Base-by-base conservation (phyloP, 2,888 invertebrate species). In the Galeopsomyia nigrocyanea region DNA sequence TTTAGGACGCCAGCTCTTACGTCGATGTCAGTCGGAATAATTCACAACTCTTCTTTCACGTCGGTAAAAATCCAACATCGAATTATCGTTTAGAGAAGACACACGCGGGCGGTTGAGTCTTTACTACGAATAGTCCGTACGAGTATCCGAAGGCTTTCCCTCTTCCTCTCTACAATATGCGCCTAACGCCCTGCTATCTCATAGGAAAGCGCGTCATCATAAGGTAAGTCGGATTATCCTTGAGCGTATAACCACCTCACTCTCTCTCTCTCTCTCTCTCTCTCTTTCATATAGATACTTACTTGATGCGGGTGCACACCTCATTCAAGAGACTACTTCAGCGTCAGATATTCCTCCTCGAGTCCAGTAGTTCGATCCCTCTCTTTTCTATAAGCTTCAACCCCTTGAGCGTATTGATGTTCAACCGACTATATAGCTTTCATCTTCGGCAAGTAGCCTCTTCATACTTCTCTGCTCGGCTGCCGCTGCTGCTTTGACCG, bases 351-450 rank as follows among this genome's bases (percentile, higher is more conserved):
- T 39, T 13, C 39, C 39, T 39, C 39, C 10, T 39, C 13, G 39
- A 39, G 39, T 39, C 13, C 39, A 39, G 7, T 39, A 39, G 39
- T 39, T 10, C 10, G 7, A 13, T 10, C 7, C 13, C 39, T 10
- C 7, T 31, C 39, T 39, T 26, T 26, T 26, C 6, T n/a, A 22
- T 57, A 22, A 0, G 13, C 7, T 57, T 57, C 57, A 22, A n/a
- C 26, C 26, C 0, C 57, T 57, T 57, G 57, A 57, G 26, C 31
- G n/a, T 57, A 31, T 21, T n/a, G 31, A 16, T 57, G 22, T 57
- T 57, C 31, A 22, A 57, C 60, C 63, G 56, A 49, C 26, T 71
- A 63, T 71, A 75, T 68, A 75, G 71, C 39, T 75, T 75, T 75
- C 66, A 68, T 75, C 69, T 65, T 26, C 19, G 21, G n/a, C 51